Evolutionary conservation across 2,797 vertebrate species (phyloP), one percentile per base, ranked within the genome.

Genomic region (Sebastes reedi): DNA sequence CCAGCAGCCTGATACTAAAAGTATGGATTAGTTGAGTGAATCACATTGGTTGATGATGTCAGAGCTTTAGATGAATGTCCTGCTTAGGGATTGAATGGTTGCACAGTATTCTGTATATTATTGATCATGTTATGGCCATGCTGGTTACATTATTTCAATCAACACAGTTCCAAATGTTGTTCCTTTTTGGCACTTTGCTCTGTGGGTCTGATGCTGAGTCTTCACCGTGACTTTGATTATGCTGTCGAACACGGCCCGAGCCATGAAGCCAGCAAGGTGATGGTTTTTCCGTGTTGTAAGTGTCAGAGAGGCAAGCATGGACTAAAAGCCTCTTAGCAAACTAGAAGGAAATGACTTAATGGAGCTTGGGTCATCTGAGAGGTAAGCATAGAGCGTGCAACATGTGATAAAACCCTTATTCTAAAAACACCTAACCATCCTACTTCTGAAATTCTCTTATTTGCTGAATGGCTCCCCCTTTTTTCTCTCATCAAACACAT

Each of bases 261-360:
- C 77, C 79, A 72, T 34, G 61, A 81, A 90, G 79, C 81, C 66
- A 56, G 62, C n/a, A 59, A 89, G 84, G 78, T 72, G 78, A 73
- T 69, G 54, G 1, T 66, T 80, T 78, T 79, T 86, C 69, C 56
- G 87, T 90, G 79, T 67, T 85, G 73, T 72, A 84, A 85, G 84
- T 91, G 87, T 92, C 84, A 89, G 78, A 65, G 82, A 91, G 80
- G 83, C 90, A 93, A 87, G 72, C 84, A 73, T 78, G 61, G 91
- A 88, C 94, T 96, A 95, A 96, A 96, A 96, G 95, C 94, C 91
- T 96, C 86, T 95, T 92, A 90, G 91, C 89, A 94, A 94, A 92
- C 78, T 80, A 86, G 84, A 87, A 94, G 92, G 89, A 95, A 96
- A 95, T 95, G 75, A 96, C 92, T 96, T 95, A 95, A 96, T 96